Conservation (phyloP, 2,113 vertebrate species). For the Dermatemys mawii region DNA sequence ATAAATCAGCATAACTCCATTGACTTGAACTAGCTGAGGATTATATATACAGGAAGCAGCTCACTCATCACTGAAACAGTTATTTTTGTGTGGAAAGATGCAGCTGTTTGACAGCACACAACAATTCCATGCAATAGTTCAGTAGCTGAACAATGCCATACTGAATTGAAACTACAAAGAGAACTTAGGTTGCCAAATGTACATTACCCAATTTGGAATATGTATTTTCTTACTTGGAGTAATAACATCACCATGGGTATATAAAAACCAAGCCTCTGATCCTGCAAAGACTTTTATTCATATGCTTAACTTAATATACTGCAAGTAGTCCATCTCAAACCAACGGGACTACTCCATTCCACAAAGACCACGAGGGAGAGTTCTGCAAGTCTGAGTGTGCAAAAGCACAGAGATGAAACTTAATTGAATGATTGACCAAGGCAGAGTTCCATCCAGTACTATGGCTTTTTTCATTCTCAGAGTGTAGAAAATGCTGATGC, state of each 20-base stretch:
- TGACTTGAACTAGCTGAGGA: neutral
- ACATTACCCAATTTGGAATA: neutral
- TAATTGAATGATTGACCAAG: neutral
- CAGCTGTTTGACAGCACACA: neutral
- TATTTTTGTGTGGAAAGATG: neutral
- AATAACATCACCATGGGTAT: rapidly evolving
- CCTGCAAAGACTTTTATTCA: neutral
- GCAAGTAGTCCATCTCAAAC: neutral
- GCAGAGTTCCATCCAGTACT: neutral
- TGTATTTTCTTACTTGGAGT: neutral
- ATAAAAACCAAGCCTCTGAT: neutral
- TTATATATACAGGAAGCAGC: rapidly evolving
- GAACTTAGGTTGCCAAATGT: neutral
- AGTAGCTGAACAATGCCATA: neutral
- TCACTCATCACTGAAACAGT: neutral
- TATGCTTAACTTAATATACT: neutral
- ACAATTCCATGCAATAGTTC: neutral
- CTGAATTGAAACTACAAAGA: neutral
- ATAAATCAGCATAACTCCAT: neutral
- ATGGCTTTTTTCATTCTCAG: neutral
- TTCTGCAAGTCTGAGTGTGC: neutral
- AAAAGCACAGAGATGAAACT: neutral
- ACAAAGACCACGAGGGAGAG: neutral
- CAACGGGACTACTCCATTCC: neutral
- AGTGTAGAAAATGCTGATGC: neutral